Percentiles rank a stretch among this genome's conserved stretches.
Evolutionary conservation across 2,888 invertebrate species (phyloP).

Genomic region (Formica aserva): DNA sequence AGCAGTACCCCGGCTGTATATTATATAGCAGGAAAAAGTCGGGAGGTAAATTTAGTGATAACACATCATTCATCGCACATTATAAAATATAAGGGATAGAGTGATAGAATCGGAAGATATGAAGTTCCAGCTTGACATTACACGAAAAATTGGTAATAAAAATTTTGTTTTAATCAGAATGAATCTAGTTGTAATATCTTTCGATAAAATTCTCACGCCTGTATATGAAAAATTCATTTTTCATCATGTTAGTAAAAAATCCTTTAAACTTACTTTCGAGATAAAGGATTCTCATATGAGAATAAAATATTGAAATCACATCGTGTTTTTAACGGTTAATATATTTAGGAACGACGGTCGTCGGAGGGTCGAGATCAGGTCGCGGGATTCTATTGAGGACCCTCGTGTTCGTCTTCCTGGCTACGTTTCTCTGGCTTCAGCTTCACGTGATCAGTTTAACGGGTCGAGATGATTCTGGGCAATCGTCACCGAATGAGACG

Average conservation of each 20-base stretch:
- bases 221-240: neutral
- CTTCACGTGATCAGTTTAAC: slow-evolving; percentile 88
- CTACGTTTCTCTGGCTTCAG: slow-evolving; percentile 89
- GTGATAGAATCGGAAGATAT: neutral
- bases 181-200: neutral
- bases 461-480: slow-evolving; percentile 82
- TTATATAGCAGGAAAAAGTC: slow-evolving; percentile 49
- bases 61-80: neutral
- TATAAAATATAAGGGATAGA: slow-evolving; percentile 5
- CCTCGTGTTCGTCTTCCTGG: slow-evolving; percentile 86
- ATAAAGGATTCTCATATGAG: neutral
- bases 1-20: slow-evolving; percentile 48
- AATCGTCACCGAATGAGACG: slow-evolving; percentile 90
- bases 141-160: neutral
- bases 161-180: neutral
- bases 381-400: slow-evolving; percentile 85
- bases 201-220: neutral
- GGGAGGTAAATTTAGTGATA: slow-evolving; percentile 36
- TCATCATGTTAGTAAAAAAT: neutral
- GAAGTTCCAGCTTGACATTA: neutral
- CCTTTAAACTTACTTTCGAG: neutral
- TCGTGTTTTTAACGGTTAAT: neutral
- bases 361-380: slow-evolving; percentile 80
- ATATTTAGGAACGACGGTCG: slow-evolving; percentile 67
- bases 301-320: neutral